Conservation (phyloP, 2,113 vertebrate species). For the Miniopterus natalensis region DNA sequence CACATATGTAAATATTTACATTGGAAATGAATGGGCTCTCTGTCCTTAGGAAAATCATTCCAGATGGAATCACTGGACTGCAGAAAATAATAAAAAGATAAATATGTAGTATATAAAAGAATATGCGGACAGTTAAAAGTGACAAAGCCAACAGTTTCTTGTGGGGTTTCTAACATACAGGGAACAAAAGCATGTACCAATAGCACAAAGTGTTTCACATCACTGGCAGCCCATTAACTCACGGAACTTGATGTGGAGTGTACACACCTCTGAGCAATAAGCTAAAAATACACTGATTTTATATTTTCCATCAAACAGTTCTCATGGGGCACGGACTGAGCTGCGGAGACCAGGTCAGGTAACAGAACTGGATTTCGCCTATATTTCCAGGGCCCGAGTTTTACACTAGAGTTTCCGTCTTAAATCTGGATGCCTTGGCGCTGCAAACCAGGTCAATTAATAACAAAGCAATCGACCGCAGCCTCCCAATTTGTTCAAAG, state of each 20-base stretch:
- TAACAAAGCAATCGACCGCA: not conserved
- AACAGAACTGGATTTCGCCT: not conserved
- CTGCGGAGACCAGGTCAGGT: not conserved
- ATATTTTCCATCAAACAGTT: conserved; percentile 11
- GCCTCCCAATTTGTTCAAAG: not conserved
- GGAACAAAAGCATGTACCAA: not conserved
- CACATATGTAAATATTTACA: not conserved
- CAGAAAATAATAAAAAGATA: not conserved
- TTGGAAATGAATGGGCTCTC: not conserved
- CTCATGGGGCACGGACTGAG: not conserved
- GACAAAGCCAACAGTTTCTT: not conserved
- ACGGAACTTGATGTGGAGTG: not conserved
- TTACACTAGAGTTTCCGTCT: not conserved
- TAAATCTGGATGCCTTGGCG: not conserved
- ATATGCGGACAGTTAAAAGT: not conserved
- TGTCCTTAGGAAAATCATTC: not conserved
- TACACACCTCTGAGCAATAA: not conserved
- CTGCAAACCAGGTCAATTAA: not conserved
- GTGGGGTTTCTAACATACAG: not conserved
- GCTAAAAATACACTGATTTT: not conserved
- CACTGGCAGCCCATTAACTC: not conserved
- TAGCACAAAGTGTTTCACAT: not conserved
- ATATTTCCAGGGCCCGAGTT: not conserved
- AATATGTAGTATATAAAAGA: not conserved
- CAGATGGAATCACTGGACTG: not conserved